Evolutionary conservation across 1,140 invertebrate species (phyloP).

Genomic region (Aphaenogaster rudis): DNA sequence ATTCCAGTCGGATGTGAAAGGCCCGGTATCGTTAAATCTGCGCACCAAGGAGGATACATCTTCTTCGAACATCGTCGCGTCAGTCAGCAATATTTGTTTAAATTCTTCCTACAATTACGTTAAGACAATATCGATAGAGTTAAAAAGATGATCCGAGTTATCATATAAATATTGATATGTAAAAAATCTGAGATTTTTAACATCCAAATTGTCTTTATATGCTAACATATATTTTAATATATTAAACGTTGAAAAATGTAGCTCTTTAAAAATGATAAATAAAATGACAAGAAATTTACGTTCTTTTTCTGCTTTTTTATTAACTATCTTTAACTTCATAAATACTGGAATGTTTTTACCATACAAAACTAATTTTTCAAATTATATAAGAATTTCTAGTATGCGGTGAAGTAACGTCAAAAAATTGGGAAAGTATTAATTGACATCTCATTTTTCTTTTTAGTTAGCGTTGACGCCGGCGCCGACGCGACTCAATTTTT

Average conservation of each 20-base stretch:
- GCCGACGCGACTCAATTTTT: slow-evolving; percentile 32
- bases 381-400: slow-evolving; percentile 8
- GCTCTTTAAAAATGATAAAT: not conserved
- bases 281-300: not conserved
- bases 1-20: slow-evolving; percentile 88
- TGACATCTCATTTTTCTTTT: slow-evolving; percentile 31
- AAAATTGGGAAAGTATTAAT: slow-evolving; percentile 46
- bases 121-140: not conserved
- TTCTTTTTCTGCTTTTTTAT: not conserved
- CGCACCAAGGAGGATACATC: slow-evolving; percentile 88
- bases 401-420: not conserved
- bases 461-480: not conserved
- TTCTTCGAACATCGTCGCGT: slow-evolving; percentile 90
- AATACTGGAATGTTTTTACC: not conserved
- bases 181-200: not conserved
- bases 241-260: not conserved
- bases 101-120: slow-evolving; percentile 89
- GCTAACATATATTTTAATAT: not conserved
- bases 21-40: slow-evolving; percentile 89
- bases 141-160: not conserved
- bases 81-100: slow-evolving; percentile 89
- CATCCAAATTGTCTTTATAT: not conserved
- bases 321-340: not conserved
- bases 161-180: not conserved
- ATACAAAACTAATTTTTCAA: slow-evolving; percentile 5